Conservation (phyloP, 2,888 invertebrate genomes). For the Cartodere bifasciata region DNA sequence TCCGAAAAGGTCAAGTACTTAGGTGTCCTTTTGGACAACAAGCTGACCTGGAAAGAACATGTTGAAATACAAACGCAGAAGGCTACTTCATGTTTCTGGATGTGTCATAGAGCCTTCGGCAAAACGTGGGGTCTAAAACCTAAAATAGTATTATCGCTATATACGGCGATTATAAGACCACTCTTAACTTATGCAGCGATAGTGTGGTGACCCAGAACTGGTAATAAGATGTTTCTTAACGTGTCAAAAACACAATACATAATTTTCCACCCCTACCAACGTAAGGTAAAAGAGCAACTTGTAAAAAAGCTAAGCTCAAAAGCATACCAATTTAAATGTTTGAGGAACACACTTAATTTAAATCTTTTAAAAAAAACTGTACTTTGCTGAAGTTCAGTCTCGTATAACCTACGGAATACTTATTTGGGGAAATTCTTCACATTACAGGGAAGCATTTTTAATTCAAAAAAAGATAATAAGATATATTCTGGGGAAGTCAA, state of each 20-base stretch:
- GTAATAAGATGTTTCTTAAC: background rate
- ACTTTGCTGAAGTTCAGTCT: background rate
- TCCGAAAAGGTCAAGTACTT: no score
- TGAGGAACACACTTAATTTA: background rate
- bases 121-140: no score
- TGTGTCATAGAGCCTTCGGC: no score
- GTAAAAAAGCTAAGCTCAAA: background rate
- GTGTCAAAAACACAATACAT: background rate
- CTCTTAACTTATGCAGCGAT: no score
- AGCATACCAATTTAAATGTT: background rate
- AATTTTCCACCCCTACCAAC: background rate
- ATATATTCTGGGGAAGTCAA: background rate
- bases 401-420: background rate
- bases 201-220: no score
- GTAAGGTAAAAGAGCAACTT: background rate
- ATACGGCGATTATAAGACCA: no score
- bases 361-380: background rate
- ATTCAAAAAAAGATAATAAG: background rate
- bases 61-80: no score
- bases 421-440: background rate
- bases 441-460: background rate
- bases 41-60: no score
- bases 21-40: no score
- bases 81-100: no score
- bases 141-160: no score